phyloP scores from a whole-genome alignment of 2,113 vertebrate genomes.

The Notothenia rossii region DNA sequence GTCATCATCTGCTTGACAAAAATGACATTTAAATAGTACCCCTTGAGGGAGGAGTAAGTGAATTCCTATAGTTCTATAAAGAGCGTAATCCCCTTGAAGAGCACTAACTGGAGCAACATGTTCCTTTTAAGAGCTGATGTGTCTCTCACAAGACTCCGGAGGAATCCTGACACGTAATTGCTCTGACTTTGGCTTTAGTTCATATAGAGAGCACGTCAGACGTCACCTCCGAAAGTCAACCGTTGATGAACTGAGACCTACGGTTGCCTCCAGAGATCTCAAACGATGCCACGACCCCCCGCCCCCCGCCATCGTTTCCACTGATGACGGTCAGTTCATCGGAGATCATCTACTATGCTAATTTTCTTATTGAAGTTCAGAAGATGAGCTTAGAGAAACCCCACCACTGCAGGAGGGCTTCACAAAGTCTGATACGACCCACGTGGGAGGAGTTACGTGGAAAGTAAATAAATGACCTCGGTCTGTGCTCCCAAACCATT shows the following conservation, averaged over 20 bases:
- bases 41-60: constrained; percentile 69
- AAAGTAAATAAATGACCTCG: constrained; percentile 23
- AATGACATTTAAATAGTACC: constrained; percentile 73
- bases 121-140: constrained; percentile 67
- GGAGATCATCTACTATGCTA: constrained; percentile 44
- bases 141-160: constrained; percentile 56
- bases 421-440: constrained; percentile 36
- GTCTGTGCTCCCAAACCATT: constrained; percentile 11
- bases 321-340: constrained; percentile 37
- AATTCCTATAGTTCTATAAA: constrained; percentile 64
- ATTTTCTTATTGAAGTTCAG: constrained; percentile 49
- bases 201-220: constrained; percentile 10
- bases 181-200: constrained; percentile 55
- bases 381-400: constrained; percentile 28
- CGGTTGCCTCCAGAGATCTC: constrained; percentile 11
- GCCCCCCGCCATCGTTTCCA: background rate
- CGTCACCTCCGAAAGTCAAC: constrained; percentile 19
- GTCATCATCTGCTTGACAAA: constrained; percentile 70
- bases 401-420: constrained; percentile 18
- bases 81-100: constrained; percentile 59
- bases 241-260: constrained; percentile 11
- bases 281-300: constrained; percentile 29
- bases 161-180: constrained; percentile 52
- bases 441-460: background rate
- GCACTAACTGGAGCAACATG: constrained; percentile 74